Conservation (phyloP, 1,140 invertebrate genomes). For the Leucophenga varia region DNA sequence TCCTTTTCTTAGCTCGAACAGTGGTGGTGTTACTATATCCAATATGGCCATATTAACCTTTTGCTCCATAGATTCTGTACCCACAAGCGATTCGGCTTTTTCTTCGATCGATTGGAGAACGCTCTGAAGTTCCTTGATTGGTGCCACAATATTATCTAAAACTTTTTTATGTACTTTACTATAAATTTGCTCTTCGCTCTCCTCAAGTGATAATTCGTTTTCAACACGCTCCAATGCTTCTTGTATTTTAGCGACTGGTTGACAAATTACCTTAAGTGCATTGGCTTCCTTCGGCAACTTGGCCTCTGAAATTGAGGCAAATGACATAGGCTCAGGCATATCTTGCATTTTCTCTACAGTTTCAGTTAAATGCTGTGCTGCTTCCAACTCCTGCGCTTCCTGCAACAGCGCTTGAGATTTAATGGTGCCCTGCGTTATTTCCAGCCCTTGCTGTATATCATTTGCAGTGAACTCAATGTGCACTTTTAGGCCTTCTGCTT, state of each 20-base stretch:
- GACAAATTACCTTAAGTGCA: constrained; percentile 48
- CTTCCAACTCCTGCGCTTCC: constrained; percentile 59
- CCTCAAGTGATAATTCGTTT: constrained; percentile 53
- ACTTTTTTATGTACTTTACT: constrained; percentile 55
- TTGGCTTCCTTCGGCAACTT: constrained; percentile 57
- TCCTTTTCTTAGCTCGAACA: constrained; percentile 58
- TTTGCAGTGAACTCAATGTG: constrained; percentile 57
- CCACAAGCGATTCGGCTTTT: constrained; percentile 51
- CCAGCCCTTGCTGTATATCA: constrained; percentile 59
- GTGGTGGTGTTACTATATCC: constrained; percentile 58
- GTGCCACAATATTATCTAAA: constrained; percentile 58
- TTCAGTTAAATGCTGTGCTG: constrained; percentile 53
- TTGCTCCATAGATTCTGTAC: constrained; percentile 57
- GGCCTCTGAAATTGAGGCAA: constrained; percentile 58
- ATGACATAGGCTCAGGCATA: constrained; percentile 56
- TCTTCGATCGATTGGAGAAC: constrained; percentile 57
- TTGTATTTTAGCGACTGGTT: constrained; percentile 55
- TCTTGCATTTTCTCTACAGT: constrained; percentile 56
- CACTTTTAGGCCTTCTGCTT: constrained; percentile 36
- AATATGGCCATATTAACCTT: constrained; percentile 59
- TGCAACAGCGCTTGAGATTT: constrained; percentile 58
- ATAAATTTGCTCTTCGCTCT: constrained; percentile 48
- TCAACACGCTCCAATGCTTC: constrained; percentile 56
- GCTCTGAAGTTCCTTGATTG: constrained; percentile 55
- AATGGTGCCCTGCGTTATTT: constrained; percentile 59